These are phyloP conservation scores for Tethea ocularis DNA, from an alignment of 2,888 invertebrate genomes.

Conservation along the genomic window DNA sequence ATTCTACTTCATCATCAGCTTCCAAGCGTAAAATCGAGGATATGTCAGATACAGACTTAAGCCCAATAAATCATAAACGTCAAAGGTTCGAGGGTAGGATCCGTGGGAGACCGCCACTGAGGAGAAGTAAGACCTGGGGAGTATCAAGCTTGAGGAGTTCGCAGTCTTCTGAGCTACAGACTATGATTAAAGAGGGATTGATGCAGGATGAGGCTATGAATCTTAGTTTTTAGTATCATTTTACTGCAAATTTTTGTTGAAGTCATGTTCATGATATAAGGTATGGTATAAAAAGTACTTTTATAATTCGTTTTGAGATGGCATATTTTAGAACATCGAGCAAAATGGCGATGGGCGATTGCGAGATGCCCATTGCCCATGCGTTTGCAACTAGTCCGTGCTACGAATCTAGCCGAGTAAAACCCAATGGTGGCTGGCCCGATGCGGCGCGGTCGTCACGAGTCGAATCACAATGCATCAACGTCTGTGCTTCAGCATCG, in stretches of 20 bases:
- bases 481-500: no score
- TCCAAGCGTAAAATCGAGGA: constrained; percentile 69
- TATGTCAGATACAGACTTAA: constrained; percentile 58
- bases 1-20: constrained; percentile 59
- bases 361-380: no score
- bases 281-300: not conserved
- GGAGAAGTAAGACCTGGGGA: constrained; percentile 47
- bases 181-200: constrained; percentile 45
- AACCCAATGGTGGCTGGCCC: no score
- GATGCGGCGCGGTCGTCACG: no score
- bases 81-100: constrained; percentile 72
- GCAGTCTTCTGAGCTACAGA: constrained; percentile 59
- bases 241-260: constrained; percentile 12
- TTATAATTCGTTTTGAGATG: no score
- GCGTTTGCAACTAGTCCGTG: no score
- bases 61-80: constrained; percentile 73
- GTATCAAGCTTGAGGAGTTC: constrained; percentile 55
- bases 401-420: no score
- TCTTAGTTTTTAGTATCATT: constrained; percentile 49
- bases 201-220: constrained; percentile 55
- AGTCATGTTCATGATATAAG: not conserved
- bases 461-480: no score
- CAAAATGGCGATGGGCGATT: no score
- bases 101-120: constrained; percentile 68
- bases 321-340: no score